phyloP scores from a whole-genome alignment of 2,797 vertebrate genomes.

The Gallinago stenura region DNA sequence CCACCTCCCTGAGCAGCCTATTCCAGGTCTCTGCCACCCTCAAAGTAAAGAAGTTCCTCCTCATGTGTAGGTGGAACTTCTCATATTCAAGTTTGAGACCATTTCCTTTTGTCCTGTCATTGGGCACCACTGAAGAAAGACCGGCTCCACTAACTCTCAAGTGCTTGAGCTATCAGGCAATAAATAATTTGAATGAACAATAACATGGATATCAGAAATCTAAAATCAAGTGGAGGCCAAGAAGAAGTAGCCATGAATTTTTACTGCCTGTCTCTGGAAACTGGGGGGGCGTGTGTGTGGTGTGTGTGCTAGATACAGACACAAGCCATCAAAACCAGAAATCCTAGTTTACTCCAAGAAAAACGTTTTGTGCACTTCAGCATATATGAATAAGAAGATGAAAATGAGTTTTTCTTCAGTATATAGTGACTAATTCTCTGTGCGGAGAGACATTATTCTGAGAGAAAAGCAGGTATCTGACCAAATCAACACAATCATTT shows the following conservation, averaged over 20 bases:
- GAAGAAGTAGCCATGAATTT: not conserved
- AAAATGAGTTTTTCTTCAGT: not conserved
- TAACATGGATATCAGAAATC: not conserved
- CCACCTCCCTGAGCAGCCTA: no score
- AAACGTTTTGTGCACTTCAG: not conserved
- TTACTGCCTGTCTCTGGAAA: not conserved
- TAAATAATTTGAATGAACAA: not conserved
- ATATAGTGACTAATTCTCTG: not conserved
- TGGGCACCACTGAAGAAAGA: no score
- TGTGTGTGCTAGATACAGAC: not conserved
- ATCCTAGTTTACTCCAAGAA: not conserved
- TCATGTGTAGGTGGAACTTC: no score
- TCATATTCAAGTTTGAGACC: no score
- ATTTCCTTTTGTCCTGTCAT: no score
- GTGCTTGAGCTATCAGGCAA: not conserved
- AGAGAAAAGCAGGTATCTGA: not conserved
- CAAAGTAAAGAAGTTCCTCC: no score
- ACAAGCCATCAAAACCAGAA: not conserved
- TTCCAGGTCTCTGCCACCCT: no score
- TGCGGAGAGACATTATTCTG: not conserved
- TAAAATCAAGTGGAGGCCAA: not conserved
- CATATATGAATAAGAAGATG: rapidly evolving
- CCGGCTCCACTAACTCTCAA: not conserved
- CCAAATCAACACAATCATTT: not conserved
- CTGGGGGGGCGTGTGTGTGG: not conserved